Evolutionary conservation across 2,888 invertebrate genomes (phyloP), one percentile per base, ranked within the genome.

Genomic region (Nebria salina): DNA sequence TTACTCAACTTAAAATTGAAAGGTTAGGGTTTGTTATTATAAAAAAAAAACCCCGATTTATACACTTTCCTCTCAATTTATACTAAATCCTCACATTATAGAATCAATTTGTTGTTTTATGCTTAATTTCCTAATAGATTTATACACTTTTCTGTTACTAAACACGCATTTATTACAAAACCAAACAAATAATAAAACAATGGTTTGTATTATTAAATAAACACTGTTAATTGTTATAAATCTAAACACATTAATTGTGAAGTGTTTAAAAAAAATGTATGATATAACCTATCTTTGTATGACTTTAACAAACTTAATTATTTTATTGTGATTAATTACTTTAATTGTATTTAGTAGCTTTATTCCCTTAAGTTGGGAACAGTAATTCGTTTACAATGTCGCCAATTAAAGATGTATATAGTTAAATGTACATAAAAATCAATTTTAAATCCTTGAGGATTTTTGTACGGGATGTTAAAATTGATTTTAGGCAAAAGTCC

Each of bases 1-100:
- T 90, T 98, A 70, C 91, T 98, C 70, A 98, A 98, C 89, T 92
- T 98, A 76, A 98, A 97, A 90, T 92, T 93, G 87, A 97, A 97
- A 93, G 97, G 98, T 96, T 89, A 86, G 85, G 84, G 84, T 84
- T 84, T 85, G 25, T 64, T 15, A 26, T 65, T 78, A 65, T 65
- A 73, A 25, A 68, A 64, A 75, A 2, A 75, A 64, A 75, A 0
- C 34, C 34, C 34, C 34, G 41, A 76, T 25, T 81, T 78, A 65
- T 70, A 76, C 54, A 8, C 41, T 74, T n/a, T 34, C 65, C 65
- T 65, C 54, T 15, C 72, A 25, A 74, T 13, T 74, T 20, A 20
- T 13, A 73, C 9, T 4, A 34, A 77, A 4, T 77, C 8, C 34
- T 43, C 15, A 11, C 25, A 34, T 77, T 13, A 34, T 54, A 54